These are phyloP conservation scores for Drymonia ruficornis DNA, from an alignment of 2,888 invertebrate genomes.

Conservation along the genomic window DNA sequence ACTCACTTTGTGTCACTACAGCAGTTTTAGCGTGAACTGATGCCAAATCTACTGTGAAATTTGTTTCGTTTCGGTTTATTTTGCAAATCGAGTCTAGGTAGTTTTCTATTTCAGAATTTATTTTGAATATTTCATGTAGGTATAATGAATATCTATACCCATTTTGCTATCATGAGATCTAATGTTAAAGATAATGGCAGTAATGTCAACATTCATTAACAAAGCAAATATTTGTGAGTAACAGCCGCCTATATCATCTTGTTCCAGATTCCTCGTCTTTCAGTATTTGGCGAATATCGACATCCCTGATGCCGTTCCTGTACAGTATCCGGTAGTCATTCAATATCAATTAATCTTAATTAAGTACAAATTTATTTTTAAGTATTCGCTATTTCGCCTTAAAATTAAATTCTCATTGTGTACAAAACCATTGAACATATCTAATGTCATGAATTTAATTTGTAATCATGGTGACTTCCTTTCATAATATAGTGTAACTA, in stretches of 20 bases:
- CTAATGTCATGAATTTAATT: constrained; percentile 42
- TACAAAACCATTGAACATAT: constrained; percentile 72
- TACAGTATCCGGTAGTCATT: constrained; percentile 71
- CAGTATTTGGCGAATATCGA: constrained; percentile 58
- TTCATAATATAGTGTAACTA: constrained; percentile 21
- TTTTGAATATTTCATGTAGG: not conserved
- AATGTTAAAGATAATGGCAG: not conserved
- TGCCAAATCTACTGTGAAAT: not conserved
- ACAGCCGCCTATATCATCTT: constrained; percentile 44
- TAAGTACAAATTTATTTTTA: constrained; percentile 50
- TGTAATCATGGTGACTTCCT: constrained; percentile 21
- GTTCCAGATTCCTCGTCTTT: constrained; percentile 65
- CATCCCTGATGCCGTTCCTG: constrained; percentile 56
- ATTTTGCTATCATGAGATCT: no score
- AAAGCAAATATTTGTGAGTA: constrained; percentile 3
- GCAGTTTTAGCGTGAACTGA: constrained; percentile 13
- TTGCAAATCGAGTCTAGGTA: not conserved
- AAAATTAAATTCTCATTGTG: constrained; percentile 48
- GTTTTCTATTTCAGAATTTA: not conserved
- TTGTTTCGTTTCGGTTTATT: not conserved
- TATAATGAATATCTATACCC: no score
- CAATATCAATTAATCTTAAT: constrained; percentile 27
- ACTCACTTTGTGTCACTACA: constrained; percentile 31
- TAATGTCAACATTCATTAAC: not conserved
- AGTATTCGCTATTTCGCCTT: constrained; percentile 17